phyloP scores from a whole-genome alignment of 2,113 vertebrate genomes.

The Thymallus thymallus region DNA sequence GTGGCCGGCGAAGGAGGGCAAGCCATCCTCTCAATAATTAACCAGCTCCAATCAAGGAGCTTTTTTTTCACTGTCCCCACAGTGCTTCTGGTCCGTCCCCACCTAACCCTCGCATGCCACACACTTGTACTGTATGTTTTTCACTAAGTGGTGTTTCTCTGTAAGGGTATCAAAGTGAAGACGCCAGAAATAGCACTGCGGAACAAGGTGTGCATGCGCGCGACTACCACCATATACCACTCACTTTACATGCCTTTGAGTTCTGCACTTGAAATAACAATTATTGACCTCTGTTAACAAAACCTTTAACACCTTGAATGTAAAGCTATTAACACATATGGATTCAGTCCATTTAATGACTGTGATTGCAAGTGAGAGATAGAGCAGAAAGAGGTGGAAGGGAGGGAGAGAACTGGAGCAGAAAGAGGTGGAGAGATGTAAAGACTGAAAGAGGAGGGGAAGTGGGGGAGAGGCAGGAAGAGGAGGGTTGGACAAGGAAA shows the following conservation, averaged over 20 bases:
- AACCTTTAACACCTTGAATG: too few relatives aligned
- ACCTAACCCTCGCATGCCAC: slow-evolving; percentile 7
- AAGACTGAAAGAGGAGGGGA: too few relatives aligned
- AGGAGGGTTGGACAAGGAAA: slow-evolving; percentile 11
- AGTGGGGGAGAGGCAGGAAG: not conserved
- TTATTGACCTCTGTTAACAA: slow-evolving; percentile 7
- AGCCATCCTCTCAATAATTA: slow-evolving; percentile 43
- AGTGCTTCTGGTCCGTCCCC: not conserved
- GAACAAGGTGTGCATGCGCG: not conserved
- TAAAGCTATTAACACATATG: not conserved
- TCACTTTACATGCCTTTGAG: too few relatives aligned
- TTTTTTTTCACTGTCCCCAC: slow-evolving; percentile 21
- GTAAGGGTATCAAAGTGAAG: not conserved
- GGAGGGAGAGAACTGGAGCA: not conserved
- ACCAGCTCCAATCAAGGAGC: slow-evolving; percentile 40
- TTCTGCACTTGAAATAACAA: slow-evolving; percentile 6
- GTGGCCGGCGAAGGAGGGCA: slow-evolving; percentile 28
- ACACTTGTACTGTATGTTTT: not conserved
- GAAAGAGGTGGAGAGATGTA: not conserved
- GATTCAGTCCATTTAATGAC: not conserved
- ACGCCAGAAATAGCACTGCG: not conserved
- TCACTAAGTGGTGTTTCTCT: not conserved
- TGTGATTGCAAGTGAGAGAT: not conserved
- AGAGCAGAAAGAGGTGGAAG: not conserved
- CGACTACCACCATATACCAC: too few relatives aligned